These are phyloP conservation scores for Mohoua ochrocephala DNA, from an alignment of 2,113 vertebrate genomes.

Conservation along the genomic window DNA sequence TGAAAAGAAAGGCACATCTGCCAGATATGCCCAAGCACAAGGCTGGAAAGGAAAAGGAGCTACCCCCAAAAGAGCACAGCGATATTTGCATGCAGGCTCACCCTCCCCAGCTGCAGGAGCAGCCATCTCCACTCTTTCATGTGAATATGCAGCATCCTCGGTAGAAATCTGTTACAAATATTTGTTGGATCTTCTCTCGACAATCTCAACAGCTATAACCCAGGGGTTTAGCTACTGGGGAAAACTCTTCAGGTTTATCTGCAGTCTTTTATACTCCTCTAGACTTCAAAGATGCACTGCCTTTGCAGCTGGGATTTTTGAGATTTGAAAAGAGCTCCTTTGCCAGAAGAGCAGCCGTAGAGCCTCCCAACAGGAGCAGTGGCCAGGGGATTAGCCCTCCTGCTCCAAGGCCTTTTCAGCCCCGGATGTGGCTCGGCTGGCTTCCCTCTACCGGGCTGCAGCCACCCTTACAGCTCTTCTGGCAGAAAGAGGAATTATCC, in stretches of 20 bases:
- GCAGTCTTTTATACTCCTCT: neutral
- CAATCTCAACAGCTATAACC: neutral
- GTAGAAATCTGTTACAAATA: neutral
- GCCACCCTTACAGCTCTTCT: neutral
- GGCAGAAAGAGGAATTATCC: neutral
- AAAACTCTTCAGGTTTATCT: neutral
- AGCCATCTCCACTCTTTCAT: neutral
- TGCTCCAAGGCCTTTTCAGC: neutral
- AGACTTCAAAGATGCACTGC: neutral
- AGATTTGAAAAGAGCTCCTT: neutral
- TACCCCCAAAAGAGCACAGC: neutral
- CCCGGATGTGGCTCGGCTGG: neutral
- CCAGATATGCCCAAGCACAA: neutral
- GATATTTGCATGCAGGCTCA: neutral
- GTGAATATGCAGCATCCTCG: fast-evolving
- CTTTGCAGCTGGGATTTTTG: neutral
- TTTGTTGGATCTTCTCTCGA: neutral
- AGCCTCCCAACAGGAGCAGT: neutral
- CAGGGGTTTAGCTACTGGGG: neutral
- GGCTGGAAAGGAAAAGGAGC: neutral
- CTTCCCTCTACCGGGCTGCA: neutral
- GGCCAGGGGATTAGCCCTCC: neutral
- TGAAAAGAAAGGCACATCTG: neutral
- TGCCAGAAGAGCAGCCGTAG: neutral
- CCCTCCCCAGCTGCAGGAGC: neutral